A percentile compares a stretch with the other conserved stretches of the same genome.
Evolutionary conservation across 92 coral and sea anemone genomes (phyloP).

Genomic region (Siderastrea radians): DNA sequence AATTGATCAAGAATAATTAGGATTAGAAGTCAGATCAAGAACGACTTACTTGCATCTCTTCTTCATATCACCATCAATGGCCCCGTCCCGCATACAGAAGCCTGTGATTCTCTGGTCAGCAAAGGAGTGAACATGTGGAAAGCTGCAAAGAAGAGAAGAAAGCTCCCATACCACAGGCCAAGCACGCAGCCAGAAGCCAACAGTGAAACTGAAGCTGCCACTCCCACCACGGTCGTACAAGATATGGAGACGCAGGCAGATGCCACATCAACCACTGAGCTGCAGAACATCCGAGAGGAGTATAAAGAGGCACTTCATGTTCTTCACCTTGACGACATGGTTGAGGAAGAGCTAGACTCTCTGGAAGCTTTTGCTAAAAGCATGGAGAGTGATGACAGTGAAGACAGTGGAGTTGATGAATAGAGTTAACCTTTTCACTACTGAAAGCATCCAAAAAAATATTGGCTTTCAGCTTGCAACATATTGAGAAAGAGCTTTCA

Average conservation of each 20-base stretch:
- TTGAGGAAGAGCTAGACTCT: constrained; percentile 21
- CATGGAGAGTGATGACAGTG: too few relatives aligned
- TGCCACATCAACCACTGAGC: constrained; percentile 25
- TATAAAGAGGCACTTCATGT: constrained; percentile 10
- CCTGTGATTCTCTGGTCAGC: constrained; percentile 43
- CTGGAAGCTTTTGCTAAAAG: too few relatives aligned
- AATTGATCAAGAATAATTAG: constrained; percentile 32
- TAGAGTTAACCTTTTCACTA: too few relatives aligned
- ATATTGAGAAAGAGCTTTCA: too few relatives aligned
- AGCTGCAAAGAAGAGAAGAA: constrained; percentile 41
- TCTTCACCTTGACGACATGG: constrained; percentile 27
- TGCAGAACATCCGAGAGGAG: constrained; percentile 29
- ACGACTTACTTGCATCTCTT: constrained; percentile 31
- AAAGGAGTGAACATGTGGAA: constrained; percentile 44
- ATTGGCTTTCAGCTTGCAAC: too few relatives aligned
- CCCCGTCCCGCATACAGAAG: constrained; percentile 32
- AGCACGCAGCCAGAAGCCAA: constrained; percentile 37
- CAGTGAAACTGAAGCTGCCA: constrained; percentile 30
- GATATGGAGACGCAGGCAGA: constrained; percentile 19
- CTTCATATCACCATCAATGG: constrained; percentile 32
- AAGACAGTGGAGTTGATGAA: too few relatives aligned
- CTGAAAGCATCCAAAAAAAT: too few relatives aligned
- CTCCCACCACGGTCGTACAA: constrained; percentile 12
- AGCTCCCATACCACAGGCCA: constrained; percentile 29
- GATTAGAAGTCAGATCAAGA: constrained; percentile 26